Conservation (phyloP, 2,113 vertebrate species). For the Thymallus thymallus region DNA sequence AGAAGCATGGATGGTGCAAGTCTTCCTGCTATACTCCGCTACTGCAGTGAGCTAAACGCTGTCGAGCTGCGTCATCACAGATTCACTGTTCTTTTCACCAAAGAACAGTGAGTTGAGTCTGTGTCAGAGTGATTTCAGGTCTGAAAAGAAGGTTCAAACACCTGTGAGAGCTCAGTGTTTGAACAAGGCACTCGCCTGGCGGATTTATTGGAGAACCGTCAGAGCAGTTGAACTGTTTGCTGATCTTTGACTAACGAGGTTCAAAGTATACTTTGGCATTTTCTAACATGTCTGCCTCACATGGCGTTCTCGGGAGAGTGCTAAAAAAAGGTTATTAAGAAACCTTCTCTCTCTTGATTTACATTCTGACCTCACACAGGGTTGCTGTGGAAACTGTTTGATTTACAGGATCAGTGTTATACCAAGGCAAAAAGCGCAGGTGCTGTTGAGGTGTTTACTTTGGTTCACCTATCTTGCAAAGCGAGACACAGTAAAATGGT, state of each 20-base stretch:
- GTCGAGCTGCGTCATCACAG: too few species aligned
- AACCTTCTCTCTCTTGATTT: slow-evolving; percentile 20
- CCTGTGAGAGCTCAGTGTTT: slow-evolving; percentile 8
- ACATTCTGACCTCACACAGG: slow-evolving; percentile 21
- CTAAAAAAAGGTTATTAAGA: slow-evolving; percentile 18
- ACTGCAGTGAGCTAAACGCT: too few species aligned
- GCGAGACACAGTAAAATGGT: too few species aligned
- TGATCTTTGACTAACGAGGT: slow-evolving; percentile 38
- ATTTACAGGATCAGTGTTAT: slow-evolving; percentile 13
- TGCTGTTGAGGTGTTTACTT: too few species aligned
- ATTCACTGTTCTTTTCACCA: too few species aligned
- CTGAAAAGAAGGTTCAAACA: slow-evolving; percentile 11
- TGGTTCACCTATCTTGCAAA: too few species aligned
- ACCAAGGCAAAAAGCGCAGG: too few species aligned
- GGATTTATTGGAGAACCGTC: slow-evolving; percentile 27
- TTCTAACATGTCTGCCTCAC: slow-evolving; percentile 12
- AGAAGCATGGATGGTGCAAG: too few species aligned
- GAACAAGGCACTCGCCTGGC: slow-evolving; percentile 4
- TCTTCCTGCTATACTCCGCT: too few species aligned
- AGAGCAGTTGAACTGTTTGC: slow-evolving; percentile 18
- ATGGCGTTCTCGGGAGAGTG: neutral
- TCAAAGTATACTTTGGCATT: slow-evolving; percentile 8
- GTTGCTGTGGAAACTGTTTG: slow-evolving; percentile 16
- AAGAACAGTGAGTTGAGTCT: too few species aligned
- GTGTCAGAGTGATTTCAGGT: neutral